Percentiles rank a stretch among this genome's conserved stretches.
These are phyloP conservation scores for Mus spicilegus DNA, from an alignment of 2,113 vertebrate species.

Conservation along the genomic window DNA sequence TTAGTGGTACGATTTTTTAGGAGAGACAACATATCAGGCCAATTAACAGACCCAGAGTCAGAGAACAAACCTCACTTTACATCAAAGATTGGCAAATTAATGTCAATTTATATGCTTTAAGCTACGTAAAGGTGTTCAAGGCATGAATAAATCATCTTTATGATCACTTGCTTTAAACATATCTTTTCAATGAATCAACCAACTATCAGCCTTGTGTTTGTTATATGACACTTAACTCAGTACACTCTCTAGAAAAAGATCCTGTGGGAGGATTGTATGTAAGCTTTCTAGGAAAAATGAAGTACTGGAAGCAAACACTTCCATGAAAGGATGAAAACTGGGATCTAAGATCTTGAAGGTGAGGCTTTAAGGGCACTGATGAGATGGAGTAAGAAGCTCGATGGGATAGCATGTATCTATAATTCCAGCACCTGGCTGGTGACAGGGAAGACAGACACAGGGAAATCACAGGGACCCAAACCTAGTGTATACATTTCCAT, in stretches of 20 bases:
- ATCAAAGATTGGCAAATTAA: constrained; percentile 72
- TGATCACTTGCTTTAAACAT: constrained; percentile 35
- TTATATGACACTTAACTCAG: not conserved
- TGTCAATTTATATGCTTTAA: constrained; percentile 71
- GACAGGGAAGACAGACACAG: not conserved
- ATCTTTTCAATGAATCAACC: constrained; percentile 45
- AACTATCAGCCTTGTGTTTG: not conserved
- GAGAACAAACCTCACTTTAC: constrained; percentile 51
- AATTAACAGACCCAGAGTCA: constrained; percentile 66
- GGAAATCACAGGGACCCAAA: too few relatives aligned
- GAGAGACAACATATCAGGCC: constrained; percentile 54
- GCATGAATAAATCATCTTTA: constrained; percentile 64
- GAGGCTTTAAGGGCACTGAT: too few relatives aligned
- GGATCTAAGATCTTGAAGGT: constrained; percentile 20
- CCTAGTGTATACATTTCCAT: not conserved
- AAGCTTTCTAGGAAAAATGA: not conserved
- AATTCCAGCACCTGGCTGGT: too few relatives aligned
- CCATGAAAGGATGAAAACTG: not conserved
- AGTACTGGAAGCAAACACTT: not conserved
- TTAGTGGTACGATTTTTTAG: constrained; percentile 61
- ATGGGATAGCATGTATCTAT: too few relatives aligned
- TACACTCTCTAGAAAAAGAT: not conserved
- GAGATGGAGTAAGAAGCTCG: too few relatives aligned
- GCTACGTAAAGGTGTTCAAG: constrained; percentile 67
- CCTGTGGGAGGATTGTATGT: not conserved